These are phyloP conservation scores for Drosophila guanche DNA, from an alignment of 1,140 invertebrate species.

Conservation along the genomic window DNA sequence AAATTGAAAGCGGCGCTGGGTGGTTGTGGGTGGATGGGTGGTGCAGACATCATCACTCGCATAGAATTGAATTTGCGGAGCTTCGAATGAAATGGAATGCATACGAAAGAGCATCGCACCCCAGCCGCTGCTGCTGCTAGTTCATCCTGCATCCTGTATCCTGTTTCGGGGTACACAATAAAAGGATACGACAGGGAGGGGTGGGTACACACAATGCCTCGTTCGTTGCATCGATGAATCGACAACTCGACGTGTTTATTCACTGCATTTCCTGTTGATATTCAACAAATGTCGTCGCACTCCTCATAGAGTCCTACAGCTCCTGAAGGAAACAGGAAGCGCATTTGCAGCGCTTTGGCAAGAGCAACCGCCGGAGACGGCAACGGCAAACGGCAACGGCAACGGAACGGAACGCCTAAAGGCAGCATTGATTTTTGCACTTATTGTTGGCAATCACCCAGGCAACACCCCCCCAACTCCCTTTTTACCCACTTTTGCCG, in stretches of 20 bases:
- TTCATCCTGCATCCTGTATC: too few relatives aligned
- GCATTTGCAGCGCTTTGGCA: conserved; percentile 63
- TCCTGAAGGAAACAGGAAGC: conserved; percentile 71
- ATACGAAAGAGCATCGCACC: conserved; percentile 18
- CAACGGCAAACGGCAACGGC: background rate
- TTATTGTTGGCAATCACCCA: conserved; percentile 53
- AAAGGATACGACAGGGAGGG: conserved; percentile 8
- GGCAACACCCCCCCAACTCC: background rate
- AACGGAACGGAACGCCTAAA: conserved; percentile 24
- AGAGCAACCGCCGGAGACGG: conserved; percentile 24
- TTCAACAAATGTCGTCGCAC: conserved; percentile 68
- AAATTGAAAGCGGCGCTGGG: conserved; percentile 13
- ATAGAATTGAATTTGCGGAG: conserved; percentile 20
- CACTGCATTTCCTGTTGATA: conserved; percentile 82
- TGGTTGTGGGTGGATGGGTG: background rate
- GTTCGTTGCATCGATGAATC: conserved; percentile 33
- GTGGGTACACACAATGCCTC: conserved; percentile 36
- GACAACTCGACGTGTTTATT: conserved; percentile 73
- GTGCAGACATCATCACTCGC: conserved; percentile 1
- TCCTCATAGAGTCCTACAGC: conserved; percentile 14
- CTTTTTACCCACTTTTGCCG: background rate
- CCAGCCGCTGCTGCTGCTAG: too few relatives aligned
- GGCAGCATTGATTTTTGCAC: conserved; percentile 69
- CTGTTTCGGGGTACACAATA: conserved; percentile 17
- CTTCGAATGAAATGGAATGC: conserved; percentile 35